Evolutionary conservation across 2,888 invertebrate genomes (phyloP).

Genomic region (Marasmarcha lunaedactyla): DNA sequence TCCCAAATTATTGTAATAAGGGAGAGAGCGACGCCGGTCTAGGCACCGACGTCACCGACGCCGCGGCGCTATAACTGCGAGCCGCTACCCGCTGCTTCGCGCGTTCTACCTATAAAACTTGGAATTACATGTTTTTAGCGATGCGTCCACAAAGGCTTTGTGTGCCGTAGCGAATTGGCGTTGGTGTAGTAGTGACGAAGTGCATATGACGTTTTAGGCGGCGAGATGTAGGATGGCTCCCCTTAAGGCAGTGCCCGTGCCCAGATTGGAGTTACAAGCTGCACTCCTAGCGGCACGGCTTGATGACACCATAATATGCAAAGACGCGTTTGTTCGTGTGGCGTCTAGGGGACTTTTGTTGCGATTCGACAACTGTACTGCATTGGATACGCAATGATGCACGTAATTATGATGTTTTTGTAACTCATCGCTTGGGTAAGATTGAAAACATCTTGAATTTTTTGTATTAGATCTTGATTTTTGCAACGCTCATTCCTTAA

Average conservation of each 20-base stretch:
- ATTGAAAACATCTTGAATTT: slow-evolving; percentile 11
- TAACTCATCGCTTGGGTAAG: slow-evolving; percentile 12
- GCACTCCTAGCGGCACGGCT: slow-evolving; percentile 13
- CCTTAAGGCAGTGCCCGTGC: slow-evolving; percentile 9
- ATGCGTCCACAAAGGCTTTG: slow-evolving; percentile 3
- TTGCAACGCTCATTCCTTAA: too few relatives aligned
- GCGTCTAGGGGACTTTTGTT: slow-evolving; percentile 5
- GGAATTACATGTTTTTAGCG: slow-evolving; percentile 4
- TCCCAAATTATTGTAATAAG: too few relatives aligned
- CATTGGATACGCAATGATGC: slow-evolving; percentile 9
- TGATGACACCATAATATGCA: slow-evolving; percentile 8
- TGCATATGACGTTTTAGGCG: slow-evolving; percentile 6
- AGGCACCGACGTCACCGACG: too few relatives aligned
- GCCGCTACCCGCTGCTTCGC: not conserved
- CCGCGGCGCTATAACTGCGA: too few relatives aligned
- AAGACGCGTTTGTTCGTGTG: slow-evolving; percentile 8
- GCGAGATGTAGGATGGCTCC: slow-evolving; percentile 12
- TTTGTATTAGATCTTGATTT: too few relatives aligned
- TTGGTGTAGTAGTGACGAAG: slow-evolving; percentile 6
- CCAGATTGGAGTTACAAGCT: slow-evolving; percentile 13
- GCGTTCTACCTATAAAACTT: not conserved
- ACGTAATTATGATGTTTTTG: slow-evolving; percentile 12
- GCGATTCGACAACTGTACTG: slow-evolving; percentile 9
- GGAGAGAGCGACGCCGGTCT: too few relatives aligned
- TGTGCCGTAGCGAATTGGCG: slow-evolving; percentile 11